Evolutionary conservation across 1,140 invertebrate genomes (phyloP).

Genomic region (Neodiprion fabricii): DNA sequence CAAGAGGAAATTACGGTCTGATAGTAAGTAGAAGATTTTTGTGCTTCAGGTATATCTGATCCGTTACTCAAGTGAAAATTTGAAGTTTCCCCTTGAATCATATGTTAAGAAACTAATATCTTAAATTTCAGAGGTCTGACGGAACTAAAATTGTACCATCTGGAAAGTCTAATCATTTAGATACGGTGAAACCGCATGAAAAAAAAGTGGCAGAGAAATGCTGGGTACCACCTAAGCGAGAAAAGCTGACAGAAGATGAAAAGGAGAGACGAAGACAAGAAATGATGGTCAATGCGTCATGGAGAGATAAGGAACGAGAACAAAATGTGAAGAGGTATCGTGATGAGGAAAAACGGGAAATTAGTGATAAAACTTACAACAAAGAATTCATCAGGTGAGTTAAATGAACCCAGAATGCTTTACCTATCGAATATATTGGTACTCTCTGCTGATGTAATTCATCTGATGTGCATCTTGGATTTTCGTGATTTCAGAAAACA

Average conservation of each 20-base stretch:
- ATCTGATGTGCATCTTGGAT: constrained; percentile 2
- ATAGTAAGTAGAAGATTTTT: constrained; percentile 33
- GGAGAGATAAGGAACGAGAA: constrained; percentile 73
- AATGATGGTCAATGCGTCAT: constrained; percentile 83
- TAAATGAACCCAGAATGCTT: constrained; percentile 10
- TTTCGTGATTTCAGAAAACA: constrained; percentile 66
- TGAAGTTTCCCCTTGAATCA: constrained; percentile 12
- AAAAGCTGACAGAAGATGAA: constrained; percentile 71
- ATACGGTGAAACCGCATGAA: constrained; percentile 31
- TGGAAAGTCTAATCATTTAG: constrained; percentile 19
- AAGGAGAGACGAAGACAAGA: constrained; percentile 74
- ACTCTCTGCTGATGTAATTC: constrained; percentile 12
- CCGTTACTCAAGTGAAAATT: not conserved
- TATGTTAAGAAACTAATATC: not conserved
- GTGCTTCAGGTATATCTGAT: constrained; percentile 9
- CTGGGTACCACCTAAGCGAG: constrained; percentile 48
- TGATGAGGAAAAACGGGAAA: constrained; percentile 69
- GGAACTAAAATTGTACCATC: constrained; percentile 51
- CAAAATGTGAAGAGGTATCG: constrained; percentile 70
- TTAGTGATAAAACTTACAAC: constrained; percentile 55
- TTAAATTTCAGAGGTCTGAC: constrained; percentile 49
- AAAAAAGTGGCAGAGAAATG: constrained; percentile 41
- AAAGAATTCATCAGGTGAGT: constrained; percentile 66
- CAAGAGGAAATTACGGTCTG: constrained; percentile 52
- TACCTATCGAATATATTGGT: not conserved